Percentiles rank a stretch among this genome's conserved stretches.
These are phyloP conservation scores for Elephas maximus DNA, from an alignment of 2,113 vertebrate genomes.

Conservation along the genomic window DNA sequence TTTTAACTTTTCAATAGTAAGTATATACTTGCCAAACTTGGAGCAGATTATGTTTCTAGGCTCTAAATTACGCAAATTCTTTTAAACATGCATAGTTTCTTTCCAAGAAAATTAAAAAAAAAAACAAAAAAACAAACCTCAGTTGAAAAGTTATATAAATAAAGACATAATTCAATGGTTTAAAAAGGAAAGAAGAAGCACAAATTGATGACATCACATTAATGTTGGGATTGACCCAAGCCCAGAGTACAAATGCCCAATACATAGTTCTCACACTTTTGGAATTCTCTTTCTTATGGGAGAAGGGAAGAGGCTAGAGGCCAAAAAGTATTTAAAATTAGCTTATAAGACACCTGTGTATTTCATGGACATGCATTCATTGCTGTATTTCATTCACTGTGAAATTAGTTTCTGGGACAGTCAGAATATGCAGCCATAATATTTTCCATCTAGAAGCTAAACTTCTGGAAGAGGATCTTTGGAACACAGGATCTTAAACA, in stretches of 20 bases:
- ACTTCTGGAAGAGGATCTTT: not conserved
- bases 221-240: not conserved
- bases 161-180: not conserved
- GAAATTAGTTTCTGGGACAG: not conserved
- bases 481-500: not conserved
- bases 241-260: not conserved
- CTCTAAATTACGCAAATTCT: not conserved
- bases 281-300: not conserved
- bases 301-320: not conserved
- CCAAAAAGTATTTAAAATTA: not conserved
- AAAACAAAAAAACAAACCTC: not conserved
- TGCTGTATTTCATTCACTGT: not conserved
- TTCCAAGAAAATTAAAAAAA: too few relatives aligned
- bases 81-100: not conserved
- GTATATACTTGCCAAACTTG: not conserved
- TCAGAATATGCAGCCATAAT: not conserved
- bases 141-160: not conserved
- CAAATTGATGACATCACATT: not conserved
- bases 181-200: not conserved
- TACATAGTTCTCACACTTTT: not conserved
- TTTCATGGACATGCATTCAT: not conserved
- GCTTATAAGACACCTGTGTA: not conserved
- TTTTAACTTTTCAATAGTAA: not conserved
- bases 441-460: not conserved
- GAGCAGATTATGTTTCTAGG: not conserved